Evolutionary conservation across 2,888 invertebrate species (phyloP).

Genomic region (Eremobia ochroleuca): DNA sequence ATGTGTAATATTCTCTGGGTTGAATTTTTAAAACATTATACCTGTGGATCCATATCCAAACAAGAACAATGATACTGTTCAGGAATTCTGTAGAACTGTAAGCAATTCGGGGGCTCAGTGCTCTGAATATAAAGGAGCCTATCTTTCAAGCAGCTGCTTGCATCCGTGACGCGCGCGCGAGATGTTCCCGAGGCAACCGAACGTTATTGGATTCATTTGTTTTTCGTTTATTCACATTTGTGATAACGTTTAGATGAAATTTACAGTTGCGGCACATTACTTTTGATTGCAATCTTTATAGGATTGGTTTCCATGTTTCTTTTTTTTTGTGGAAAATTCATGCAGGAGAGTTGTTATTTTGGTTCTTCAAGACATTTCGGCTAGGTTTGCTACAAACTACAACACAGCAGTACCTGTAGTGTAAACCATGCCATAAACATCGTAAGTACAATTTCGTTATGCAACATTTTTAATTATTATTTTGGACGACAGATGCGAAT

Average conservation of each 20-base stretch:
- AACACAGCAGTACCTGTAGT: not conserved
- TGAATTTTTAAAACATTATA: slow-evolving; percentile 56
- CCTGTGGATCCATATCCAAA: slow-evolving; percentile 66
- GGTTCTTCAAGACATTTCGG: not conserved
- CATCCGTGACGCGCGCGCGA: slow-evolving; percentile 72
- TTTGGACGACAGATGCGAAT: slow-evolving; percentile 41
- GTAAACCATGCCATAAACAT: not conserved
- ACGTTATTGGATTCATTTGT: slow-evolving; percentile 74
- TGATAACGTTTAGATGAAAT: slow-evolving; percentile 54
- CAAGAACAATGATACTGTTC: slow-evolving; percentile 69
- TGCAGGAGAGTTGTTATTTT: not conserved
- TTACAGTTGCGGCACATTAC: slow-evolving; percentile 49
- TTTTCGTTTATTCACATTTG: slow-evolving; percentile 64
- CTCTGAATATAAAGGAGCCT: slow-evolving; percentile 79
- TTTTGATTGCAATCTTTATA: slow-evolving; percentile 42
- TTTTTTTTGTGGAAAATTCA: slow-evolving; percentile 7
- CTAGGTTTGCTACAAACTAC: too few relatives aligned
- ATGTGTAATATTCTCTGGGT: slow-evolving; percentile 37
- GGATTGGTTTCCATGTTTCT: not conserved
- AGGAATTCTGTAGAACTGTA: slow-evolving; percentile 70
- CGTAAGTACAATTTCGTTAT: not conserved
- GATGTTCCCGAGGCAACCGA: slow-evolving; percentile 69
- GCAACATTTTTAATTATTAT: slow-evolving; percentile 30
- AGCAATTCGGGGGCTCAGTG: slow-evolving; percentile 71
- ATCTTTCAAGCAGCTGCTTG: slow-evolving; percentile 71